Conservation (phyloP, 2,888 invertebrate genomes). For the Eupeodes luniger region DNA sequence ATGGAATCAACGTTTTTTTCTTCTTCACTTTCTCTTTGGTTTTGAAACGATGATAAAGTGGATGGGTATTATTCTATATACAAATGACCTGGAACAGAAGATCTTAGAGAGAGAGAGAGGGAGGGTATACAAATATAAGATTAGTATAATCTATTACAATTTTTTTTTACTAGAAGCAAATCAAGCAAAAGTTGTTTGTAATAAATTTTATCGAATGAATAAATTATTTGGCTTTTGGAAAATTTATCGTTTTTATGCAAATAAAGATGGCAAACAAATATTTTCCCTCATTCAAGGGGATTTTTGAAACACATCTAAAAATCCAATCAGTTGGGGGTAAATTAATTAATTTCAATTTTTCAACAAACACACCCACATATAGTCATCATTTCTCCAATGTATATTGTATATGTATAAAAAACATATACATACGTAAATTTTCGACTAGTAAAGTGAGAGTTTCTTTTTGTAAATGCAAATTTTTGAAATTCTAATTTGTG, state of each 20-base stretch:
- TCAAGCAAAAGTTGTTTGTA: conserved; percentile 49
- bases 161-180: conserved; percentile 31
- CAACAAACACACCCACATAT: neutral
- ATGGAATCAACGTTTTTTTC: neutral
- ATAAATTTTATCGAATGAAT: conserved; percentile 62
- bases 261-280: conserved; percentile 36
- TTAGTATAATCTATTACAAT: neutral
- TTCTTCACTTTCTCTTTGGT: neutral
- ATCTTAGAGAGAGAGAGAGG: neutral
- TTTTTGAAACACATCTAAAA: neutral
- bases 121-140: neutral
- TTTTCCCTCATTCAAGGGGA: conserved; percentile 25
- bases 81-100: conserved; percentile 10
- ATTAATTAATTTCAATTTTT: conserved; percentile 67
- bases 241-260: conserved; percentile 71
- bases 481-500: conserved; percentile 28
- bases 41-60: neutral
- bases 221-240: conserved; percentile 39
- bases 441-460: too few species aligned
- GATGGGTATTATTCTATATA: conserved; percentile 16
- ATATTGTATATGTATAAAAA: too few species aligned
- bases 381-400: neutral
- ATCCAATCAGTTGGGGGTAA: conserved; percentile 18
- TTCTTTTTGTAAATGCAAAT: neutral
- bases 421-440: too few species aligned